Percentiles rank a stretch among this genome's conserved stretches.
Evolutionary conservation across 1,140 invertebrate species (phyloP).

Genomic region (Brachionus asplanchnoidis): DNA sequence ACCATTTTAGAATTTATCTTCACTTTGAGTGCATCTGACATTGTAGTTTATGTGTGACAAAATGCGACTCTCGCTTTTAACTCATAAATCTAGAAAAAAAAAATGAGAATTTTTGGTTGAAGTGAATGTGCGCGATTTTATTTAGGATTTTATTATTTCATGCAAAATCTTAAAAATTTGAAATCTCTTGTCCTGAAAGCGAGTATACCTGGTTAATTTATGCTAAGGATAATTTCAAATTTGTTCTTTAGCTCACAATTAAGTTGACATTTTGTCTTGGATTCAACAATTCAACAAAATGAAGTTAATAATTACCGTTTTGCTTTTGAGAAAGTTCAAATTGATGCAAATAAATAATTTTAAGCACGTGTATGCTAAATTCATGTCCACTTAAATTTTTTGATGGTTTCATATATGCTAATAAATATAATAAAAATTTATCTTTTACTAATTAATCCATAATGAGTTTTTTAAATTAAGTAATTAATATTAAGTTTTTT

Average conservation of each 20-base stretch:
- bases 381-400: too few species aligned
- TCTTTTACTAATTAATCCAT: too few species aligned
- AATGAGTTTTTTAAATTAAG: too few species aligned
- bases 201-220: background rate
- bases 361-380: too few species aligned
- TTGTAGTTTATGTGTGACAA: background rate
- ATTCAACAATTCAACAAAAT: too few species aligned
- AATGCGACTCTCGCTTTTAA: background rate
- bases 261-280: background rate
- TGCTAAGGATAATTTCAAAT: background rate
- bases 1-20: slow-evolving; percentile 18
- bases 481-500: too few species aligned
- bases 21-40: background rate
- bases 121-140: background rate
- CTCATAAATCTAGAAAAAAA: background rate
- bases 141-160: background rate
- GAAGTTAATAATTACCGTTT: too few species aligned
- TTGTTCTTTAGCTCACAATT: background rate
- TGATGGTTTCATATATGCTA: too few species aligned
- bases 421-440: too few species aligned
- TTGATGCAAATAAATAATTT: too few species aligned
- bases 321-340: too few species aligned
- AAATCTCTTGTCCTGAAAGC: background rate
- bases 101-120: background rate
- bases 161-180: background rate